Percentiles rank a stretch among this genome's conserved stretches.
Evolutionary conservation across 2,797 vertebrate species (phyloP).

Genomic region (Crenichthys baileyi): DNA sequence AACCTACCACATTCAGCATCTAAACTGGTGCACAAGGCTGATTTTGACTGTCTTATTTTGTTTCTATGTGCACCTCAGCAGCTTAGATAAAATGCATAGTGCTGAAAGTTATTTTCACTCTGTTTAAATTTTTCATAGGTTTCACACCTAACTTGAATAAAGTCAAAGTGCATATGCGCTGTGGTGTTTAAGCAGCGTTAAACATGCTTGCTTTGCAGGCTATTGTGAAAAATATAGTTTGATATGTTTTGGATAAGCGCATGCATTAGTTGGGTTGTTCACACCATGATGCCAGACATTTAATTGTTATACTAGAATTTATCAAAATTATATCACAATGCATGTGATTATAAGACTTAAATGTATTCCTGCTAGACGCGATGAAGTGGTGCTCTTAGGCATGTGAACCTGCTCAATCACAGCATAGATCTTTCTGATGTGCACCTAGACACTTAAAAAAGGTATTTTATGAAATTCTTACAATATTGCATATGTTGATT

Average conservation of each 20-base stretch:
- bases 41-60: not conserved
- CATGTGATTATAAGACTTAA: not conserved
- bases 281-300: not conserved
- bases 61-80: not conserved
- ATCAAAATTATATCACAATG: not conserved
- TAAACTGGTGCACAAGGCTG: not conserved
- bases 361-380: not conserved
- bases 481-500: not conserved
- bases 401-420: not conserved
- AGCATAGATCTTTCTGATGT: not conserved
- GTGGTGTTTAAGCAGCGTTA: not conserved
- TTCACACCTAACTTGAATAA: conserved; percentile 21
- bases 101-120: not conserved
- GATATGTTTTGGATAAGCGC: not conserved
- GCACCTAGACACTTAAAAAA: not conserved
- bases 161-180: conserved; percentile 16
- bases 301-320: not conserved
- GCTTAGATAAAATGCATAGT: not conserved
- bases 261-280: too few relatives aligned
- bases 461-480: not conserved
- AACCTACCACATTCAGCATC: conserved; percentile 32
- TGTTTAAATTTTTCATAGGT: not conserved
- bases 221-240: not conserved
- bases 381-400: not conserved
- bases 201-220: not conserved